A percentile compares a stretch with the other conserved stretches of the same genome.
Conservation (phyloP, 2,113 vertebrate genomes). For the Proterorhinus semilunaris region DNA sequence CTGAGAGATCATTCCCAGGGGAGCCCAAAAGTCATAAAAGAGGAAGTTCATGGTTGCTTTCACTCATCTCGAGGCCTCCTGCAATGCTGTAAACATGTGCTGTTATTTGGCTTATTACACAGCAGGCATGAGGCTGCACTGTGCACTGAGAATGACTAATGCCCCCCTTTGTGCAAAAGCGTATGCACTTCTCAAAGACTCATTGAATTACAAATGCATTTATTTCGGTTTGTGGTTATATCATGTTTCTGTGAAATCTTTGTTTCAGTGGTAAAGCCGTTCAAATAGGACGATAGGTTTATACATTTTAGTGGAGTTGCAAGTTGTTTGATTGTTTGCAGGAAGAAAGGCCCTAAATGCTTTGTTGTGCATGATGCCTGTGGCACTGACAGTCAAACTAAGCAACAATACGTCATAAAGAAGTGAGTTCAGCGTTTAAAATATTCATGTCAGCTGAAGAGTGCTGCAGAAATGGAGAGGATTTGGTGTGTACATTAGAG, state of each 20-base stretch:
- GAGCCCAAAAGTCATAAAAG: slow-evolving; percentile 35
- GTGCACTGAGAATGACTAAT: slow-evolving; percentile 2
- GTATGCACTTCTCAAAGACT: slow-evolving; percentile 9
- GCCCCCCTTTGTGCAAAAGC: slow-evolving; percentile 23
- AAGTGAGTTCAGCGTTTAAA: slow-evolving; percentile 57
- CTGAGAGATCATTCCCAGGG: slow-evolving; percentile 32
- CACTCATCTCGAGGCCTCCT: slow-evolving; percentile 44
- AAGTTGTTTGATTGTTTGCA: too few species aligned
- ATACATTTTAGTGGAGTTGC: slow-evolving; percentile 11
- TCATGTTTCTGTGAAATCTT: slow-evolving; percentile 3
- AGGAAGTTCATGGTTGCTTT: slow-evolving; percentile 50
- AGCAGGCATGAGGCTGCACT: slow-evolving; percentile 30
- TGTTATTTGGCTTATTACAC: slow-evolving; percentile 27
- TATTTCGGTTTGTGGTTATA: neutral
- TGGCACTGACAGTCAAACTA: slow-evolving; percentile 44
- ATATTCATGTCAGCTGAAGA: slow-evolving; percentile 63
- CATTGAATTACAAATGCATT: slow-evolving; percentile 2
- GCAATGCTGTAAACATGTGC: slow-evolving; percentile 39
- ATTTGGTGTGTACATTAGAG: slow-evolving; percentile 43
- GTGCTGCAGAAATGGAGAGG: slow-evolving; percentile 41
- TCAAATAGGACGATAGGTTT: neutral
- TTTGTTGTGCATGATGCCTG: slow-evolving; percentile 20
- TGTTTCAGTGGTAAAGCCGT: slow-evolving; percentile 2
- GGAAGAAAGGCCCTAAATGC: slow-evolving; percentile 12
- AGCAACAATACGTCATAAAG: slow-evolving; percentile 42